Base-by-base conservation (phyloP, 2,888 invertebrate species). In the Tachina grossa region DNA sequence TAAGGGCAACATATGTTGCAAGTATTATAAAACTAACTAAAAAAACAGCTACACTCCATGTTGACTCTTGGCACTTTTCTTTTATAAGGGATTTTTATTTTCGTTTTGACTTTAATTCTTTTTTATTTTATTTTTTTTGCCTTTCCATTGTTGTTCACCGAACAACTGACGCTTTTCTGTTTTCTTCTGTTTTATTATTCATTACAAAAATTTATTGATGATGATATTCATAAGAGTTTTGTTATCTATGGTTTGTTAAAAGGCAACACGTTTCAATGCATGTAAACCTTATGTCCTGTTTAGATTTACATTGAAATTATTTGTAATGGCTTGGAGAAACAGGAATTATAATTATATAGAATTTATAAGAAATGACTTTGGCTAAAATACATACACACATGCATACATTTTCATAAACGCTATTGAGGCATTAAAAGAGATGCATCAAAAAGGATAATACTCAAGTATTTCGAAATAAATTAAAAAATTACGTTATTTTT, bases 161-260 rank as follows among this genome's bases (percentile, higher is more conserved):
- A 83, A 83, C 83, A 83, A 84, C 84, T 87, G 87, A 87, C 87
- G 87, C 84, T 80, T 69, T 82, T n/a, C n/a, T n/a, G n/a, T n/a
- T n/a, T 76, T 80, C 68, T 84, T 49, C 61, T 57, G 77, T 83
- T 87, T 85, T 77, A 76, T 84, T 74, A 75, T 80, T 69, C 79
- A 75, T 75, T 80, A 69, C 47, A 61, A 77, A 61, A 77, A 84
- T 79, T 75, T 84, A 84, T 71, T 69, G 68, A 75, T 79, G 72
- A 80, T 81, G 80, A 16, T 65, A 57, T 45, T 71, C 39, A 65
- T 57, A 31, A 66, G 63, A 79, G 66, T 74, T 81, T 68, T 71
- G 19, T 71, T 71, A 39, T 72, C 51, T 57, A 75, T 55, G 47
- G 47, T 41, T 31, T 75, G 61, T 31, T 53, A 82, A n/a, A 59